Conservation (phyloP, 2,888 invertebrate genomes). For the Biston betularia region DNA sequence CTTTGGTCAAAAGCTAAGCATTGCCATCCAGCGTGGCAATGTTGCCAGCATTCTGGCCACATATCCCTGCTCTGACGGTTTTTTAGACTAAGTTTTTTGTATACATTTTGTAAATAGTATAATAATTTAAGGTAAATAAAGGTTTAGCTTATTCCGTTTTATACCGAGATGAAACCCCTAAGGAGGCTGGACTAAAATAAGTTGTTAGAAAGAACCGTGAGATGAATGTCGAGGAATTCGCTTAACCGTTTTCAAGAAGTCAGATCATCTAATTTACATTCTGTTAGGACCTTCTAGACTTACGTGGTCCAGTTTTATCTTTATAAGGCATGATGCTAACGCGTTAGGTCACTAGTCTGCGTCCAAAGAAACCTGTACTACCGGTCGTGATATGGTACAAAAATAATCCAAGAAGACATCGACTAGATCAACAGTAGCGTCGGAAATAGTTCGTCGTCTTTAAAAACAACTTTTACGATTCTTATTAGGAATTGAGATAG, state of each 20-base stretch:
- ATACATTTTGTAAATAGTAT: no score
- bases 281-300: conserved; percentile 44
- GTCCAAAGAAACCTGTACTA: conserved; percentile 57
- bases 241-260: conserved; percentile 34
- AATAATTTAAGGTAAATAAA: no score
- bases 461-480: conserved; percentile 20
- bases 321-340: conserved; percentile 48
- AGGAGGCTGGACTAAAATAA: not conserved
- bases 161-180: no score
- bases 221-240: conserved; percentile 21
- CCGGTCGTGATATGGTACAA: conserved; percentile 55
- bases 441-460: conserved; percentile 51
- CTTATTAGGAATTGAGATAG: not conserved
- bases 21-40: no score
- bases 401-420: conserved; percentile 52
- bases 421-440: conserved; percentile 42
- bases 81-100: no score
- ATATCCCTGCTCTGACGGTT: no score
- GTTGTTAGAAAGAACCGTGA: conserved; percentile 4
- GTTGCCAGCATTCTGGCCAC: no score
- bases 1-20: no score
- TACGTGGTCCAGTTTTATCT: conserved; percentile 40
- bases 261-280: conserved; percentile 50
- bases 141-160: no score
- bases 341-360: conserved; percentile 37